Base-by-base conservation (phyloP, 2,797 vertebrate genomes). In the Argyrosomus regius region DNA sequence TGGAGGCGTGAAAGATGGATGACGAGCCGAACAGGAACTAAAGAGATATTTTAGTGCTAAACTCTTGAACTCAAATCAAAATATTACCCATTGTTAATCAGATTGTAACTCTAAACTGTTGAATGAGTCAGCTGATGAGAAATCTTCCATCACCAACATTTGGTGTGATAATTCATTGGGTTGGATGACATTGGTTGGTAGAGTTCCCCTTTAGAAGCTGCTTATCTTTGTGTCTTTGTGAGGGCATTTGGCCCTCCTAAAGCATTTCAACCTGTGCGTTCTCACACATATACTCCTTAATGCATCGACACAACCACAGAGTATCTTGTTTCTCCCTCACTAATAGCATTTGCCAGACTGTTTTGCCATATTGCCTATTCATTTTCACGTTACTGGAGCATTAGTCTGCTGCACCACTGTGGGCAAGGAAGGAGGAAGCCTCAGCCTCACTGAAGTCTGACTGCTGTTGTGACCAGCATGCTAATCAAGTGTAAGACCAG, bases 381-480 rank as follows among this genome's bases (percentile, higher is more conserved):
- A 31, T 75, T 66, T 22, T 69, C 20, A 13, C 68, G 57, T 58
- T 72, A 20, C 24, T 39, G 66, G 65, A 77, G 81, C 60, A 31
- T 64, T 65, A 22, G 71, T 86, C 63, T 71, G 77, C 81, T 83
- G 81, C 85, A 61, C 53, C 71, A 46, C 41, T 75, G 64, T 69
- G 63, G 35, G 59, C 1, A 14, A 73, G 45, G 72, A 63, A 65
- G 80, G 74, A 80, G 45, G 67, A 73, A 74, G 80, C 81, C 20
- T 75, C 58, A 62, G 70, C 81, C 79, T 81, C 70, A 9, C 58
- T 80, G 85, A 77, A 82, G 79, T 79, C 84, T 86, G 73, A 17
- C 77, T 79, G 78, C 78, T 22, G 83, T 75, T 86, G 89, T 89
- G 90, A 88, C 81, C 83, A 6, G 91, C 83, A 83, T 91, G 76